Evolutionary conservation across 2,797 vertebrate species (phyloP), one percentile per base, ranked within the genome.

Genomic region (Serranus cabrilla): DNA sequence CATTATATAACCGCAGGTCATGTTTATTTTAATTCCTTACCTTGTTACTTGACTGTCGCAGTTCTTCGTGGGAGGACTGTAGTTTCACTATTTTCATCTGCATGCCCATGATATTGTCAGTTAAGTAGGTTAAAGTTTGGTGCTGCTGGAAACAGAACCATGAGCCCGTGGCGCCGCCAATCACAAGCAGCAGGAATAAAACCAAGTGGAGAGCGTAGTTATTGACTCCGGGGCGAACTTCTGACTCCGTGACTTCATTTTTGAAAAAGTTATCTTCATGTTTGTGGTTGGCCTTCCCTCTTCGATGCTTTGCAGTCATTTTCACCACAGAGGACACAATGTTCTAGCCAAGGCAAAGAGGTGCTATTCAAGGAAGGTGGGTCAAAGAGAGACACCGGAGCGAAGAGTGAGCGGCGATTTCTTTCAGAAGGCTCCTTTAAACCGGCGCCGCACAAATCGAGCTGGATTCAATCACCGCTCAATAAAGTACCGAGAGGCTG

Each of bases 121-220:
- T 82, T 45, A 95, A 68, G 61, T 82, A 73, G 83, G 76, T 82
- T 57, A 95, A 75, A 70, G 92, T 95, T 80, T 93, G 92, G 80
- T 93, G 91, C 88, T 95, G 94, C 85, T 95, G 94, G 87, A 93
- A 80, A 63, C 87, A 90, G 76, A 94, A 91, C 92, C 95, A 95
- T 0, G 86, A 70, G 23, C 87, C 87, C 0, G 70, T 54, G 12
- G 76, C 82, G 4, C 86, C 91, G 20, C 90, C 90, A 11, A 90
- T 27, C 1, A 92, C 84, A 14, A 93, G 18, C 43, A 92, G 25
- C 9, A 93, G 69, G 0, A 93, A 73, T 34, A 94, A 69, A 75
- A 91, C 59, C 58, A 93, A 51, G 31, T 90, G 63, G 1, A 78
- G 71, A 0, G 85, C 46, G 74, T 72, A 72, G 14, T 76, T 82